Conservation (phyloP, 2,113 vertebrate genomes). For the Syrrhaptes paradoxus region DNA sequence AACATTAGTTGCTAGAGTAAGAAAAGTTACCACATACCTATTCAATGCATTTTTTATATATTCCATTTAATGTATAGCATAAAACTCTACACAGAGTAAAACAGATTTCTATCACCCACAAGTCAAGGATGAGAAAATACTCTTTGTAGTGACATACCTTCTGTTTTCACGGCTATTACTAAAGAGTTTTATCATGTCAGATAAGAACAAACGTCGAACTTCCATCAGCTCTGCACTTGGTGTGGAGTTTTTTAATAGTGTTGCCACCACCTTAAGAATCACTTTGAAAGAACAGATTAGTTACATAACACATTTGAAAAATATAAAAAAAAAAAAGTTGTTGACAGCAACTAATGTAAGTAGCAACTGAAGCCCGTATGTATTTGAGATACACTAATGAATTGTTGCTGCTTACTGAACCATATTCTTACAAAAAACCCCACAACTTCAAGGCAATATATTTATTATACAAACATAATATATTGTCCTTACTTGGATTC, state of each 20-base stretch:
- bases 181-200: slow-evolving; percentile 99
- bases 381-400: neutral
- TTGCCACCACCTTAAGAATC: slow-evolving; percentile 98
- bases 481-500: slow-evolving; percentile 91
- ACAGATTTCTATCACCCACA: neutral
- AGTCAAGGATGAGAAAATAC: neutral
- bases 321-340: neutral
- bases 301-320: slow-evolving; percentile 5
- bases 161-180: slow-evolving; percentile 98
- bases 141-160: slow-evolving; percentile 78
- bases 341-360: neutral
- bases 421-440: neutral
- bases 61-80: neutral
- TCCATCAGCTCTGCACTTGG: slow-evolving; percentile 98
- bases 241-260: slow-evolving; percentile 94
- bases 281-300: slow-evolving; percentile 79
- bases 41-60: neutral
- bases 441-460: neutral
- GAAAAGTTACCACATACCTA: neutral
- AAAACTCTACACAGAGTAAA: neutral
- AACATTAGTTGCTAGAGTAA: neutral
- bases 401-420: neutral
- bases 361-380: neutral
- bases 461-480: neutral
- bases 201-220: slow-evolving; percentile 95